These are phyloP conservation scores for Orchesella flavescens DNA, from an alignment of 2,888 invertebrate genomes.

Conservation along the genomic window DNA sequence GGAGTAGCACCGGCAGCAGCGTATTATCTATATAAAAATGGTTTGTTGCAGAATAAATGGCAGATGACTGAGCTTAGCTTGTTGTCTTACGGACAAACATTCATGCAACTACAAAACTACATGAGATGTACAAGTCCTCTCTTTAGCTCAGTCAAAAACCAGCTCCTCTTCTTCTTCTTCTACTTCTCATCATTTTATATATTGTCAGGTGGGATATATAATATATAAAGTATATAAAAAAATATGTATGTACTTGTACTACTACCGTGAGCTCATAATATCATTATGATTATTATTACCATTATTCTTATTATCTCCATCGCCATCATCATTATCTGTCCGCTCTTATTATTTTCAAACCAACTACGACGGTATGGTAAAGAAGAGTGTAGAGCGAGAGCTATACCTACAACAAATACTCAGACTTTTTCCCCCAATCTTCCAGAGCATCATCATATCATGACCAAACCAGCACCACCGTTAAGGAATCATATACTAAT, in stretches of 20 bases:
- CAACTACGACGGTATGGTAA: no score
- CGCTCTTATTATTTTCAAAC: slow-evolving; percentile 17
- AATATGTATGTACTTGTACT: no score
- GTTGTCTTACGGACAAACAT: neutral
- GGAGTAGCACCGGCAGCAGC: neutral
- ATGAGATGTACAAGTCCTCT: neutral
- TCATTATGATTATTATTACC: slow-evolving; percentile 28
- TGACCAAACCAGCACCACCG: no score
- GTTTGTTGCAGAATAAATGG: neutral
- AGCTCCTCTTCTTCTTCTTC: slow-evolving; percentile 12
- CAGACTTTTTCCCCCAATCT: no score
- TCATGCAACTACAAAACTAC: no score
- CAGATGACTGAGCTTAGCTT: neutral
- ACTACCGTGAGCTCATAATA: slow-evolving; percentile 20
- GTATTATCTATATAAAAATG: neutral
- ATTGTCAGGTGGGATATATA: no score
- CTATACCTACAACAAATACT: no score
- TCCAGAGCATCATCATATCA: no score
- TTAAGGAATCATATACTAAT: no score
- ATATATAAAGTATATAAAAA: no score
- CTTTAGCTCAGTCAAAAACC: neutral
- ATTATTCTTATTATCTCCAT: slow-evolving; percentile 31
- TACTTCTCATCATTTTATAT: no score
- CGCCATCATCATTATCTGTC: slow-evolving; percentile 28
- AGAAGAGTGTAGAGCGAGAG: no score